Conservation (phyloP, 2,888 invertebrate genomes). For the Tetragnatha montana region DNA sequence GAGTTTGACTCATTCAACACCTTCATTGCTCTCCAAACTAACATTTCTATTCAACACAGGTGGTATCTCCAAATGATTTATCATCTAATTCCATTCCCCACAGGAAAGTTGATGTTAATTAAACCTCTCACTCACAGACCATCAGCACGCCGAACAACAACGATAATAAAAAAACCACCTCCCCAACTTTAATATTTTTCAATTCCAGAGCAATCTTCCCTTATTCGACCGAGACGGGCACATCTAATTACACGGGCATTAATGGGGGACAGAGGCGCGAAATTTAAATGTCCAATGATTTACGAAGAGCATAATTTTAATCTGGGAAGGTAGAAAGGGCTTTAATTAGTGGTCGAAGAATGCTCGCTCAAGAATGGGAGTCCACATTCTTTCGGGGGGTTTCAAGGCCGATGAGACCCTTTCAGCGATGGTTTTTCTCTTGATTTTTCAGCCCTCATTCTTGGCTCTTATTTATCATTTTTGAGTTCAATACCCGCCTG, state of each 20-base stretch:
- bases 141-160: too few relatives aligned
- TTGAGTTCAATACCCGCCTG: neutral
- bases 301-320: constrained; percentile 63
- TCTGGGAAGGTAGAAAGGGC: constrained; percentile 61
- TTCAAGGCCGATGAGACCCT: constrained; percentile 51
- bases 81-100: too few relatives aligned
- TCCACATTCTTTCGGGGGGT: constrained; percentile 48
- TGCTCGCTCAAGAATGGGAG: constrained; percentile 50
- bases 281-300: constrained; percentile 67
- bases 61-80: too few relatives aligned
- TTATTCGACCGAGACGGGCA: neutral
- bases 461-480: constrained; percentile 18
- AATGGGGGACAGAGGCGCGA: neutral
- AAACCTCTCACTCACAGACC: too few relatives aligned
- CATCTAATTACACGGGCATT: constrained; percentile 34
- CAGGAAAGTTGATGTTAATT: too few relatives aligned
- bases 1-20: too few relatives aligned
- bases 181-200: neutral
- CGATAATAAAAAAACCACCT: neutral
- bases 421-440: constrained; percentile 5
- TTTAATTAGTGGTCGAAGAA: constrained; percentile 63
- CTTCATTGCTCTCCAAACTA: too few relatives aligned
- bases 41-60: too few relatives aligned
- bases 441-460: neutral
- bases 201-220: neutral